Conservation (phyloP, 2,888 invertebrate genomes). For the Piscicola geometra region DNA sequence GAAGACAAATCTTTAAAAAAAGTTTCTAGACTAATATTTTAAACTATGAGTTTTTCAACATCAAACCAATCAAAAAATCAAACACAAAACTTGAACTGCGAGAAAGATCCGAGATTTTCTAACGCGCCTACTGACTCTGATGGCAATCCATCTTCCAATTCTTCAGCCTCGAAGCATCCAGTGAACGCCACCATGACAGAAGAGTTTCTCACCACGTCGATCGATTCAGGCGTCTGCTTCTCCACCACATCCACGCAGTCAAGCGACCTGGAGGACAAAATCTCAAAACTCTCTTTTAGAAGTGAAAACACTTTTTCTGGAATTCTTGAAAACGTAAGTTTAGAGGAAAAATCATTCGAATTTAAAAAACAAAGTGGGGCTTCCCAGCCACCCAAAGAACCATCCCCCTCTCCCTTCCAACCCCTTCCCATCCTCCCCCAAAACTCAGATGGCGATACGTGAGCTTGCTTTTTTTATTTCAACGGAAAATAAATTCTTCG, state of each 20-base stretch:
- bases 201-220: background rate
- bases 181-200: background rate
- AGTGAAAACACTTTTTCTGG: background rate
- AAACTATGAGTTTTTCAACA: too few relatives aligned
- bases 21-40: too few relatives aligned
- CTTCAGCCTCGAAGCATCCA: background rate
- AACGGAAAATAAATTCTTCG: too few relatives aligned
- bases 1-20: too few relatives aligned
- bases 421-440: constrained; percentile 1
- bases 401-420: too few relatives aligned
- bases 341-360: background rate
- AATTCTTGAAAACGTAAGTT: background rate
- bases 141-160: background rate
- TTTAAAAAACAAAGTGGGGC: too few relatives aligned
- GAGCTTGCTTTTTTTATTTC: too few relatives aligned
- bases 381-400: too few relatives aligned
- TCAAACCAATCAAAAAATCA: too few relatives aligned
- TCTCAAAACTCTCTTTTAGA: background rate
- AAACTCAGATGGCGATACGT: constrained; percentile 29
- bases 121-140: background rate
- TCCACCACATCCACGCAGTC: constrained; percentile 2
- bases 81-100: too few relatives aligned
- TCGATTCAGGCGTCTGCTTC: constrained; percentile 33
- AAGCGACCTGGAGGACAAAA: background rate
- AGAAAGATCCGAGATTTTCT: too few relatives aligned